phyloP scores from a whole-genome alignment of 2,113 vertebrate species.

The Ailurus styani region DNA sequence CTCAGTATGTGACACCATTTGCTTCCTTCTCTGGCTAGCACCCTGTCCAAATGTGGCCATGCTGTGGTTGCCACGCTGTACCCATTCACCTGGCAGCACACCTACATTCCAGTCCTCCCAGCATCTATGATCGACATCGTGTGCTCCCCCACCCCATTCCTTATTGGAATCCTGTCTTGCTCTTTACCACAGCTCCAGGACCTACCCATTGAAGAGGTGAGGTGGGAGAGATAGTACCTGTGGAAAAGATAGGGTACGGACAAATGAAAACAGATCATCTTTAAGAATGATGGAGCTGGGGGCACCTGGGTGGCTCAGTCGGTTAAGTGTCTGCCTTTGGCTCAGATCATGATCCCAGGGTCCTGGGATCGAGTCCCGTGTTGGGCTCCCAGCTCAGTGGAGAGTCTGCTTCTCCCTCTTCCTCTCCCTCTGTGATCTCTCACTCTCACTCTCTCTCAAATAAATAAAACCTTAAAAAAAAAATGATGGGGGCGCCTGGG shows the following conservation, averaged over 20 bases:
- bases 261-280: background rate
- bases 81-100: slow-evolving; percentile 99
- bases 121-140: slow-evolving; percentile 96
- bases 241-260: background rate
- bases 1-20: slow-evolving; percentile 15
- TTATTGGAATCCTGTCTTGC: slow-evolving; percentile 93
- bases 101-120: slow-evolving; percentile 95
- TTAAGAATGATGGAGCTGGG: background rate
- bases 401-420: background rate
- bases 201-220: slow-evolving; percentile 96
- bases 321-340: background rate
- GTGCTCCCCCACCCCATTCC: slow-evolving; percentile 97
- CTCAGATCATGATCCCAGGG: background rate
- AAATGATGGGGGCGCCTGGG: background rate
- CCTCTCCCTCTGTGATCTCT: background rate
- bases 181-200: slow-evolving; percentile 92
- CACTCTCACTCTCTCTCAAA: background rate
- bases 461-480: background rate
- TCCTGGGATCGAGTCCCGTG: background rate
- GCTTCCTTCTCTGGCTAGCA: slow-evolving; percentile 81
- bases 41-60: slow-evolving; percentile 93
- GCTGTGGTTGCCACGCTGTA: slow-evolving; percentile 94
- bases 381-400: background rate
- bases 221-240: background rate
- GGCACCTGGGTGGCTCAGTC: background rate